Percentiles rank a stretch among this genome's conserved stretches.
These are phyloP conservation scores for Perca schrenkii DNA, from an alignment of 2,113 vertebrate genomes.

Conservation along the genomic window DNA sequence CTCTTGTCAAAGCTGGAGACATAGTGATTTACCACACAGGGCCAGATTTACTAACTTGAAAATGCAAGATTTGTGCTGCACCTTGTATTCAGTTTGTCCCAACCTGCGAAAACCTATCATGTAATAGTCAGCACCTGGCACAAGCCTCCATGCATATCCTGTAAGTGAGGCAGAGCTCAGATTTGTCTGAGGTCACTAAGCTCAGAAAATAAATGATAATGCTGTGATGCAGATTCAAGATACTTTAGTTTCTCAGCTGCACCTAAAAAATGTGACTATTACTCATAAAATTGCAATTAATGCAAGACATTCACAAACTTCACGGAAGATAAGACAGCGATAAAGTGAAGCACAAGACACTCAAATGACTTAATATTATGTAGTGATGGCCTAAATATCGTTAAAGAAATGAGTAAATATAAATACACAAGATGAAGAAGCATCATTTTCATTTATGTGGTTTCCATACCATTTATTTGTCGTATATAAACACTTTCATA, in stretches of 20 bases:
- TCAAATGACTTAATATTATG: neutral
- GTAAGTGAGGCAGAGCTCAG: neutral
- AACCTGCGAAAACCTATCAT: neutral
- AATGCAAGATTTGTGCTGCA: neutral
- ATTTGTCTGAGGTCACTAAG: neutral
- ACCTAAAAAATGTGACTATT: neutral
- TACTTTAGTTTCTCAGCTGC: neutral
- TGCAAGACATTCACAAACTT: neutral
- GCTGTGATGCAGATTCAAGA: neutral
- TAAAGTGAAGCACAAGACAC: neutral
- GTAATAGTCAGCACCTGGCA: neutral
- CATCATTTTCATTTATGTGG: neutral
- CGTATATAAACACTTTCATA: neutral
- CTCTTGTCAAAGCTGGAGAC: neutral
- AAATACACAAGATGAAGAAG: neutral
- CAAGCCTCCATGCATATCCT: neutral
- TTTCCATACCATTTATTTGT: neutral
- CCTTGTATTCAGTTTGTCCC: constrained; percentile 1
- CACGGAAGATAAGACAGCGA: neutral
- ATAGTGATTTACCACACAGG: neutral
- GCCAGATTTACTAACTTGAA: neutral
- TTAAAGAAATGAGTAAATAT: neutral
- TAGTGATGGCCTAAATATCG: neutral
- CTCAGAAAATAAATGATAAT: neutral
- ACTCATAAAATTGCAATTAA: neutral